phyloP scores from a whole-genome alignment of 2,113 vertebrate species.

The Ancistrus triradiatus region DNA sequence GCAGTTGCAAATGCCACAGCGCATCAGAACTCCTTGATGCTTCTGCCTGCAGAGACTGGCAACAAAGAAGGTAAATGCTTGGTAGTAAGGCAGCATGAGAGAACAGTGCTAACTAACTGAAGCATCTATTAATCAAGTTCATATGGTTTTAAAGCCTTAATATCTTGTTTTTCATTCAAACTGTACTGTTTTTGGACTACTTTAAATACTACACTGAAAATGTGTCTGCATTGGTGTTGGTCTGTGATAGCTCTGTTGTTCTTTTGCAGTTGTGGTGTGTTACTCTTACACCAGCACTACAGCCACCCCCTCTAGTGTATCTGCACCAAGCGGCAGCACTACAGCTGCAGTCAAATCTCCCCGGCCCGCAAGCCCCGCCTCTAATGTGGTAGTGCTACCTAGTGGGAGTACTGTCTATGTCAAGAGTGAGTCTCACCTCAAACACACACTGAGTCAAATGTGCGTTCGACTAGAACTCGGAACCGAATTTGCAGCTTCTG shows the following conservation, averaged over 20 bases:
- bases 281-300: slow-evolving; percentile 97
- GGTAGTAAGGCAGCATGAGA: too few species aligned
- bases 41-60: slow-evolving; percentile 88
- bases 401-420: slow-evolving; percentile 96
- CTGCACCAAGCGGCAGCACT: slow-evolving; percentile 77
- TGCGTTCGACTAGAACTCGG: too few species aligned
- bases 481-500: too few species aligned
- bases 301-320: slow-evolving; percentile 83
- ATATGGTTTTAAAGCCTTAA: too few species aligned
- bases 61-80: slow-evolving; percentile 86
- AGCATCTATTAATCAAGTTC: too few species aligned
- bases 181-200: too few species aligned
- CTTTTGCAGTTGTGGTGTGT: slow-evolving; percentile 87
- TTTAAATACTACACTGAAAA: too few species aligned
- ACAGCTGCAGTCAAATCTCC: slow-evolving; percentile 86
- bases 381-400: slow-evolving; percentile 93
- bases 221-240: too few species aligned
- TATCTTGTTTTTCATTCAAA: too few species aligned
- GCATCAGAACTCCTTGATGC: slow-evolving; percentile 88
- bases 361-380: slow-evolving; percentile 91
- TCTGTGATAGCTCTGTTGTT: too few species aligned
- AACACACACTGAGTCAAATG: background rate
- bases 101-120: too few species aligned
- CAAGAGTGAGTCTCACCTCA: slow-evolving; percentile 82
- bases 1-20: slow-evolving; percentile 87